Evolutionary conservation across 2,888 invertebrate genomes (phyloP).

Genomic region (Sepiola atlantica): DNA sequence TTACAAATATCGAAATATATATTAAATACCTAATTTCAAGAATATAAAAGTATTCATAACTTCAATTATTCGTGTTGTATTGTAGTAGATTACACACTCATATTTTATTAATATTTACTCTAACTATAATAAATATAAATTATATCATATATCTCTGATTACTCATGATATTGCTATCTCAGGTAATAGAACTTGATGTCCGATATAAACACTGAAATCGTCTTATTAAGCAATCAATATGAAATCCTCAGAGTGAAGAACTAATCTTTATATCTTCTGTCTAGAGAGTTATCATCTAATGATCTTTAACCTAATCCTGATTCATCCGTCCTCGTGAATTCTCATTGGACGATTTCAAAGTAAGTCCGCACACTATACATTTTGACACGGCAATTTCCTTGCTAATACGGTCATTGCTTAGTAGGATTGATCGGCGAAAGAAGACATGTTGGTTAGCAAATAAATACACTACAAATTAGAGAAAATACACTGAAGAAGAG

Average conservation of each 20-base stretch:
- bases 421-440: not conserved
- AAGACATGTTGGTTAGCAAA: not conserved
- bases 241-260: not conserved
- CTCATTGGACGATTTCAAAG: not conserved
- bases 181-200: no score
- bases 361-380: not conserved
- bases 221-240: no score
- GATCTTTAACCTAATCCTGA: not conserved
- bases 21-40: no score
- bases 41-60: no score
- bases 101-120: no score
- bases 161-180: no score
- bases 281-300: not conserved
- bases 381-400: not conserved
- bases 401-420: not conserved
- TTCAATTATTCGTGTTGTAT: no score
- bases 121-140: no score
- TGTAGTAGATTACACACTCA: no score
- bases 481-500: not conserved
- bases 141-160: no score
- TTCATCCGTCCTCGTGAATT: not conserved
- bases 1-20: no score
- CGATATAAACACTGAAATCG: no score
- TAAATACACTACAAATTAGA: not conserved
- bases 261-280: not conserved